Evolutionary conservation across 1,140 invertebrate species (phyloP).

Genomic region (Centruroides sculpturatus): DNA sequence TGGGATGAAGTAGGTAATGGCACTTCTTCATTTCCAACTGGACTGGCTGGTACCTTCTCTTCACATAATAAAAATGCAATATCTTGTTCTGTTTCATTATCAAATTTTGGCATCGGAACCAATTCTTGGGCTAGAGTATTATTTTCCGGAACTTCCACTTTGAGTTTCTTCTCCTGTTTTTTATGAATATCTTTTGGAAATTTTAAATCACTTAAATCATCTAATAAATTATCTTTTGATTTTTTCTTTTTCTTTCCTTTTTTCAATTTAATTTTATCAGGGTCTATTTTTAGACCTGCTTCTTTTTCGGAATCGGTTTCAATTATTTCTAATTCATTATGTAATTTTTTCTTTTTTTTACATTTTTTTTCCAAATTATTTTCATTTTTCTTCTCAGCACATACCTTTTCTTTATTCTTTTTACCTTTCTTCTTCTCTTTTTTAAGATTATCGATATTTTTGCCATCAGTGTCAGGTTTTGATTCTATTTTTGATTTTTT

Average conservation of each 20-base stretch:
- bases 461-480: constrained; percentile 14
- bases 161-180: constrained; percentile 9
- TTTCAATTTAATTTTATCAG: constrained; percentile 7
- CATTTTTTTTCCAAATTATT: constrained; percentile 13
- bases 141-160: constrained; percentile 2
- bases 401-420: constrained; percentile 14
- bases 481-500: constrained; percentile 19
- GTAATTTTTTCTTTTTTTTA: constrained; percentile 15
- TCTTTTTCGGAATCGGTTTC: constrained; percentile 14
- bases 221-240: constrained; percentile 7
- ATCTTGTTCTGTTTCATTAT: constrained; percentile 7
- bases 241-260: constrained; percentile 13
- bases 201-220: too few species aligned
- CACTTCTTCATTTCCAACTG: constrained; percentile 2
- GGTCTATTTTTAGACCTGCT: constrained; percentile 1
- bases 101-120: not conserved
- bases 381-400: constrained; percentile 11
- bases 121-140: not conserved
- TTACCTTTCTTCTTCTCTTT: constrained; percentile 27
- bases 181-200: not conserved
- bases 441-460: constrained; percentile 11
- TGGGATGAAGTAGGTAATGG: too few species aligned
- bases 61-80: constrained; percentile 49
- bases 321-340: constrained; percentile 3
- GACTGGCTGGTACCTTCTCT: constrained; percentile 49